A percentile compares a stretch with the other conserved stretches of the same genome.
These are phyloP conservation scores for Cyprinella venusta DNA, from an alignment of 2,797 vertebrate species.

Conservation along the genomic window DNA sequence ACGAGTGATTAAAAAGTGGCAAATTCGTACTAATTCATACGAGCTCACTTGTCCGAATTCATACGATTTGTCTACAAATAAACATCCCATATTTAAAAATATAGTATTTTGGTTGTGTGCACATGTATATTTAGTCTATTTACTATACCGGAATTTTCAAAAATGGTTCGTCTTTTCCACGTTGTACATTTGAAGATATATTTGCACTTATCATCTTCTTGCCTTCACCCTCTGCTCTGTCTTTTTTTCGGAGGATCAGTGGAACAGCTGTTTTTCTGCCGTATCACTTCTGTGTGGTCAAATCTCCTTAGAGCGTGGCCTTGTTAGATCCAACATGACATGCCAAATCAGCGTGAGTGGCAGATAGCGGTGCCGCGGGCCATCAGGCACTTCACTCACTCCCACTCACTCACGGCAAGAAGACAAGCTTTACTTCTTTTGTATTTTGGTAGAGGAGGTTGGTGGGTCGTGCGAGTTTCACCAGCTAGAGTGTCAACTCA, in stretches of 20 bases:
- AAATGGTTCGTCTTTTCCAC: not conserved
- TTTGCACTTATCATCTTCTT: not conserved
- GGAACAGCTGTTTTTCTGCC: conserved; percentile 30
- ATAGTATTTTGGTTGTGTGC: not conserved
- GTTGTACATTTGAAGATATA: conserved; percentile 7
- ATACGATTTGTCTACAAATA: too few species aligned
- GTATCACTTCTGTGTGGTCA: conserved; percentile 43
- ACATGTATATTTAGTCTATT: not conserved
- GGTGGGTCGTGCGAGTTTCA: not conserved
- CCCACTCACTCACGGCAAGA: conserved; percentile 19
- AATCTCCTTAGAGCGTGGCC: conserved; percentile 47
- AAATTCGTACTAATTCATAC: too few species aligned
- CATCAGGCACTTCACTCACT: conserved; percentile 31
- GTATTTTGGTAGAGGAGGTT: conserved; percentile 8
- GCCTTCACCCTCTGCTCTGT: not conserved
- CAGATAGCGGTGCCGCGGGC: conserved; percentile 15
- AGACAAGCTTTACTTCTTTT: conserved; percentile 24
- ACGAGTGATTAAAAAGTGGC: too few species aligned
- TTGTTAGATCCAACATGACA: conserved; percentile 53
- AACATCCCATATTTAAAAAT: not conserved
- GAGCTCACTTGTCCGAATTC: too few species aligned
- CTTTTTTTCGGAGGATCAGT: conserved; percentile 20
- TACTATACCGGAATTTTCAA: conserved; percentile 1
- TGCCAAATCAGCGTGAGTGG: conserved; percentile 46
- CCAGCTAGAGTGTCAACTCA: conserved; percentile 4